Base-by-base conservation (phyloP, 2,797 vertebrate genomes). In the Falco biarmicus region DNA sequence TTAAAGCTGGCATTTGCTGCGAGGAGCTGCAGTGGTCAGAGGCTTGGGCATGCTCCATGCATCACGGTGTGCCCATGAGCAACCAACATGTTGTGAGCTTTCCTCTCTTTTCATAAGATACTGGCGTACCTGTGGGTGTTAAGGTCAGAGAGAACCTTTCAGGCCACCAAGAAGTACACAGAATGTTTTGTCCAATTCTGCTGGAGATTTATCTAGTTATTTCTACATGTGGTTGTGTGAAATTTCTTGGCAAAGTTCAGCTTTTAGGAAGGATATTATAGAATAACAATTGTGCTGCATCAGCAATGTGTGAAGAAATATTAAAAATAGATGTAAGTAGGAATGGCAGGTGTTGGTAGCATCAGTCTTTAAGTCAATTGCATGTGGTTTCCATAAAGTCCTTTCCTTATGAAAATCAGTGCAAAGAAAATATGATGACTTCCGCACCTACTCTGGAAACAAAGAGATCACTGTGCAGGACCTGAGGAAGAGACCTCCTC, bases 241-340 rank as follows among this genome's bases (percentile, higher is more conserved):
- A 65, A 92, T 84, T 82, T 92, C 47, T 84, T 90, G 74, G 59
- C 74, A 73, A 73, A 89, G 17, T n/a, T 71, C 43, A 86, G n/a
- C 54, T 84, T 84, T 60, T 41, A 69, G 32, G 47, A 81, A 82
- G 21, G 15, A 48, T 93, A 39, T 29, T 59, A 14, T 34, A 74
- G 41, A 88, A 75, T 3, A 51, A 54, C 70, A 25, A 45, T 73
- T 79, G 43, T 84, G 70, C 78, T 90, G n/a, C 25, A 50, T 69
- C 69, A 88, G 73, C 54, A 39, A 31, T 81, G 54, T 79, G 13
- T 84, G 63, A 79, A 84, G 54, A 90, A 20, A 26, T 84, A 63
- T 34, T 90, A 63, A 84, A 95, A 90, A 61, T 21, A 69, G 50
- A 73, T 47, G 22, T 78, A 65, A 75, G 50, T 81, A 91, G 37